phyloP scores from a whole-genome alignment of 2,113 vertebrate species.

The Pterocles gutturalis region DNA sequence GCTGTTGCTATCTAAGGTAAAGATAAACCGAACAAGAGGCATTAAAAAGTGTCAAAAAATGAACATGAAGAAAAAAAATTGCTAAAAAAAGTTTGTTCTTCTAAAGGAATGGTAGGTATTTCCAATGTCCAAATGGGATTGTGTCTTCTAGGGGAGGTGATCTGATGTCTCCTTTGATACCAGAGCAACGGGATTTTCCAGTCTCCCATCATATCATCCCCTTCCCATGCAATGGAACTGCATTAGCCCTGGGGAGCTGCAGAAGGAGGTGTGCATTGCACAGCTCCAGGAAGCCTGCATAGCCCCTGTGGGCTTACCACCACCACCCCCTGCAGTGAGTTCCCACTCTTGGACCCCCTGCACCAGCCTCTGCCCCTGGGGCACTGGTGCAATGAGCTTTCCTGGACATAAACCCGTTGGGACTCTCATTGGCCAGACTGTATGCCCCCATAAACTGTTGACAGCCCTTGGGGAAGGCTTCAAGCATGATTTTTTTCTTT shows the following conservation, averaged over 20 bases:
- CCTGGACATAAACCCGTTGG: background rate
- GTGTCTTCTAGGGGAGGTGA: background rate
- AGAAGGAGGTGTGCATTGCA: too few species aligned
- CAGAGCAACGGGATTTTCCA: background rate
- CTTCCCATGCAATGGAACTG: fast-evolving
- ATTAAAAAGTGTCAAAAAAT: background rate
- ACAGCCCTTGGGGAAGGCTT: background rate
- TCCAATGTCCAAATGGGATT: background rate
- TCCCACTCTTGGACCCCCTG: fast-evolving
- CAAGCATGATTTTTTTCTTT: background rate
- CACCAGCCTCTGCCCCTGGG: background rate
- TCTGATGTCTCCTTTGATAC: background rate
- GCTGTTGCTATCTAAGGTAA: background rate
- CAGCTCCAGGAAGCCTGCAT: background rate
- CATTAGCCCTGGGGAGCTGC: fast-evolving
- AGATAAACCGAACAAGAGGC: background rate
- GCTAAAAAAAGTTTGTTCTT: background rate
- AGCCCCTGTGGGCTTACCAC: too few species aligned
- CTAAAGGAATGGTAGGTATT: background rate
- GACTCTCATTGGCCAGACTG: background rate
- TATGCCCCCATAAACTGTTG: background rate
- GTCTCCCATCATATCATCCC: fast-evolving
- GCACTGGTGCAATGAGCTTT: too few species aligned
- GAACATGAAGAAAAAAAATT: background rate
- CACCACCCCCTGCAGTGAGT: fast-evolving